phyloP scores from a whole-genome alignment of 2,797 vertebrate genomes.

The Sternarchorhynchus goeldii region DNA sequence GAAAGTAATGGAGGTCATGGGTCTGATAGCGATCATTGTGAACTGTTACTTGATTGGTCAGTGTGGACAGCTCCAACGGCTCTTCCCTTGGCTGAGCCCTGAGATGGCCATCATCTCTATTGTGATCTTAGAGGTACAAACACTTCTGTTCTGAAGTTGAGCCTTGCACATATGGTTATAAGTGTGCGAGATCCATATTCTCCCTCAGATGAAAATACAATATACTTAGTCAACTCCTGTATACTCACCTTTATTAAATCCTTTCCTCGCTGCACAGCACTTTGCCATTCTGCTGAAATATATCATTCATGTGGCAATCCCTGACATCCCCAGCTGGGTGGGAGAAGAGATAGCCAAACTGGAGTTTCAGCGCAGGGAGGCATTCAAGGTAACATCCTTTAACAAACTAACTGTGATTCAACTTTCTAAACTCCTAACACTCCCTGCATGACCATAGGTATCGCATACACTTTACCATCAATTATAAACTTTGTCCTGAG shows the following conservation, averaged over 20 bases:
- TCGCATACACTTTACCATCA: constrained; percentile 2
- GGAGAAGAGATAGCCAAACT: constrained; percentile 94
- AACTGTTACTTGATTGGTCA: constrained; percentile 98
- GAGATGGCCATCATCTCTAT: constrained; percentile 94
- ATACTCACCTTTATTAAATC: background rate
- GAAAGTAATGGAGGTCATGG: constrained; percentile 97
- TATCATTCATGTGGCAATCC: constrained; percentile 92
- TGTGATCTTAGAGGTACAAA: constrained; percentile 89
- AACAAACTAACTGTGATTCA: background rate
- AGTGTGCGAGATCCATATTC: background rate
- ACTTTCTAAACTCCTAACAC: background rate
- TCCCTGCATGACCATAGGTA: background rate
- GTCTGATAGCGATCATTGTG: constrained; percentile 91
- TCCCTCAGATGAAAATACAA: background rate
- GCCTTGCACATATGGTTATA: background rate
- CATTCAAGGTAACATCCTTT: constrained; percentile 86
- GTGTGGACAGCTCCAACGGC: constrained; percentile 93
- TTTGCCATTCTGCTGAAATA: constrained; percentile 95
- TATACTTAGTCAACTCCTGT: background rate
- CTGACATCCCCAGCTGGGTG: constrained; percentile 94
- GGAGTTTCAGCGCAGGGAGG: constrained; percentile 93
- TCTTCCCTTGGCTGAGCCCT: constrained; percentile 94
- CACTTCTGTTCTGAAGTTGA: background rate
- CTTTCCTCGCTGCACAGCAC: constrained; percentile 77
- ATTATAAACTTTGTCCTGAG: background rate